Conservation (phyloP, 1,140 invertebrate genomes). For the Argopecten irradians region DNA sequence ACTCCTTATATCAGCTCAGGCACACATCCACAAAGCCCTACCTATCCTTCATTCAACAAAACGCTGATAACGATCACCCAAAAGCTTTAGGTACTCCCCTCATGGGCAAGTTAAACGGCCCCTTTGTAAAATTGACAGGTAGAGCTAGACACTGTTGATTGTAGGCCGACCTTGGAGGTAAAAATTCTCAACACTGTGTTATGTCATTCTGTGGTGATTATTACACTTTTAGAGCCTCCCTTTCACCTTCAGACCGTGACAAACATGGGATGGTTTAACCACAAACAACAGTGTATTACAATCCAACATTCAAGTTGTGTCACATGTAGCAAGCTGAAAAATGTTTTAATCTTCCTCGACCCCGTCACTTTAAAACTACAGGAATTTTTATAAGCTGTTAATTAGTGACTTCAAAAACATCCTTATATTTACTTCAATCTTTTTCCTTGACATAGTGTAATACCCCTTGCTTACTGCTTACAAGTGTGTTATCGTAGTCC, state of each 20-base stretch:
- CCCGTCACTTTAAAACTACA: background rate
- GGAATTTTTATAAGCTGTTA: too few species aligned
- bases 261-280: background rate
- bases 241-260: background rate
- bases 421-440: too few species aligned
- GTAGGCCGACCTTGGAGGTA: background rate
- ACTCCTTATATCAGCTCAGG: background rate
- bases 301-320: background rate
- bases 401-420: too few species aligned
- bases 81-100: background rate
- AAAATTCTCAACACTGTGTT: background rate
- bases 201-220: background rate
- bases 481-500: too few species aligned
- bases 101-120: background rate
- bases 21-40: background rate
- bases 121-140: background rate
- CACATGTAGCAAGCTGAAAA: background rate
- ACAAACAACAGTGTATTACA: background rate
- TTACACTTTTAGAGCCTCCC: background rate
- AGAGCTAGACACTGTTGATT: background rate
- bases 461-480: too few species aligned
- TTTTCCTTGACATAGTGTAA: too few species aligned
- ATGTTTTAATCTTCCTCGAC: background rate
- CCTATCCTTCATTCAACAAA: conserved; percentile 5
- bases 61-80: background rate